Conservation (phyloP, 1,140 invertebrate genomes). For the Dinothrombium tinctorium region DNA sequence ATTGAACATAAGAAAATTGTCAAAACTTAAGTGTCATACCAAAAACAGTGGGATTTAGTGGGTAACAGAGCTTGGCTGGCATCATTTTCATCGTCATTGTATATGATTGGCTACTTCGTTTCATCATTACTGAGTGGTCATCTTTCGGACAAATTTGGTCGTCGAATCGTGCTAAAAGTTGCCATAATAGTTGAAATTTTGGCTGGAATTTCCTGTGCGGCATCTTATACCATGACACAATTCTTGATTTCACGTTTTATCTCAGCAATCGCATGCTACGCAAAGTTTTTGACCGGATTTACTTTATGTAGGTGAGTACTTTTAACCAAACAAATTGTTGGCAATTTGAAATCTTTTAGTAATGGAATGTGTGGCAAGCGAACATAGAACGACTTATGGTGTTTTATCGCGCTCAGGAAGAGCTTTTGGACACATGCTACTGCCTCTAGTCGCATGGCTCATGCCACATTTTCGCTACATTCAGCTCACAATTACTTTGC, state of each 20-base stretch:
- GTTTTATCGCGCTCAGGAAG: too few species aligned
- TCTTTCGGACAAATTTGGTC: slow-evolving; percentile 43
- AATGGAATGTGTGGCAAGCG: too few species aligned
- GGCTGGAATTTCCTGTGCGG: not conserved
- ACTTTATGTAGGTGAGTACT: too few species aligned
- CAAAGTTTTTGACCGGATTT: too few species aligned
- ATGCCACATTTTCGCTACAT: too few species aligned
- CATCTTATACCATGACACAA: slow-evolving; percentile 2
- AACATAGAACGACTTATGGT: too few species aligned
- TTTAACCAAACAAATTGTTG: too few species aligned
- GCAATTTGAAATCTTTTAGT: too few species aligned
- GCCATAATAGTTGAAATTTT: slow-evolving; percentile 8
- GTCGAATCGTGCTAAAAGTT: slow-evolving; percentile 12
- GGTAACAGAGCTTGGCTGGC: slow-evolving; percentile 38
- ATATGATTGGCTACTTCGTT: slow-evolving; percentile 61
- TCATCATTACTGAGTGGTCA: slow-evolving; percentile 52
- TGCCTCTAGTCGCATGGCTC: too few species aligned
- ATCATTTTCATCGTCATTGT: slow-evolving; percentile 45
- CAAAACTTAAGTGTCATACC: slow-evolving; percentile 9
- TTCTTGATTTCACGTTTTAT: slow-evolving; percentile 5
- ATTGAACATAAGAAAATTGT: too few species aligned
- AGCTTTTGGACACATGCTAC: too few species aligned
- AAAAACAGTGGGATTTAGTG: slow-evolving; percentile 39
- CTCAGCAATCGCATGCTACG: slow-evolving; percentile 4
- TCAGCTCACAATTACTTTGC: too few species aligned